Base-by-base conservation (phyloP, 2,113 vertebrate genomes). In the Alligator mississippiensis region DNA sequence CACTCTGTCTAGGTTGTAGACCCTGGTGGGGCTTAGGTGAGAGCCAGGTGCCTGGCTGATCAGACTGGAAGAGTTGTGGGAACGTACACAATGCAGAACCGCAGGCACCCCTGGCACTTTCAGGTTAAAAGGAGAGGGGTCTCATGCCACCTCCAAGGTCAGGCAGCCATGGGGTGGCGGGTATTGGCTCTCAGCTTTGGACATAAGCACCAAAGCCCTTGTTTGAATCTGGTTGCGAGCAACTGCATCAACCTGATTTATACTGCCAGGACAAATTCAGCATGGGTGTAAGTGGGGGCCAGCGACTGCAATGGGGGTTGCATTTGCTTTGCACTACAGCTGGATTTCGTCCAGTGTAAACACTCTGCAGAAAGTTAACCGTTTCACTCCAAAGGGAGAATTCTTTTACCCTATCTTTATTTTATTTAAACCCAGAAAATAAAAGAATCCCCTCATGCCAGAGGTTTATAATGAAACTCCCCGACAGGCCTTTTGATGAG, bases 241-340 rank as follows among this genome's bases (percentile, higher is more conserved):
- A 47, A 47, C 47, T 47, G 47, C 47, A 47, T 47, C 30, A 38
- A 89, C 68, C 38, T 17, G 47, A 3, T 74, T 47, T 74, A 0
- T 60, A 75, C 86, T 64, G 92, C 80, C 38, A 74, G 82, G 82
- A 25, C 80, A 87, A 83, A 63, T 57, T 22, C n/a, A 18, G 28
- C 77, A 77, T 68, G 55, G 9, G 3, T 1, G 16, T 6, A 70
- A 60, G 24, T 3, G 38, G 30, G 90, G 72, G 79, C 47, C 28
- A 4, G 1, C 57, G 24, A 72, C 72, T 64, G 38, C 64, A 4
- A 4, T 1, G 7, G 55, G n/a, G 70, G 18, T 27, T 4, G 6
- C 0, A 38, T 15, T 24, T 88, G n/a, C 47, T 59, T 74, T 28
- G 11, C 3, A 21, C 21, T 57, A 58, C 21, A 8, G 80, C 57